phyloP scores from a whole-genome alignment of 2,888 invertebrate genomes.

The Lumbricus terrestris region DNA sequence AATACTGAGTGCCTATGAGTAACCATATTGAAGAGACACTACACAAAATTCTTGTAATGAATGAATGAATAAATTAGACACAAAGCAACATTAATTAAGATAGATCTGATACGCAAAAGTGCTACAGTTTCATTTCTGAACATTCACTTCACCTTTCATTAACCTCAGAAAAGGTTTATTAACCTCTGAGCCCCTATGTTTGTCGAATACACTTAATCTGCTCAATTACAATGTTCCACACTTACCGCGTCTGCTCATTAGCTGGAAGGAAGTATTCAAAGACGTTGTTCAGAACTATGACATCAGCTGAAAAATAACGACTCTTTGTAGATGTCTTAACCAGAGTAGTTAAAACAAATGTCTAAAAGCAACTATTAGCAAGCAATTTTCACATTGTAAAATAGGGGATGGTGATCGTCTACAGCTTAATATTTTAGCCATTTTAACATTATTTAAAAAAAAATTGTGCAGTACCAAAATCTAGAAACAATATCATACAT shows the following conservation, averaged over 20 bases:
- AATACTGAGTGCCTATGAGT: too few species aligned
- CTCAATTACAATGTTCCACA: neutral
- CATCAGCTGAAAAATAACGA: slow-evolving; percentile 61
- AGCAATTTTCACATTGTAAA: neutral
- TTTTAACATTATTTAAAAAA: too few species aligned
- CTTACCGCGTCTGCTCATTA: slow-evolving; percentile 64
- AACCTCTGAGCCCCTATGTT: neutral
- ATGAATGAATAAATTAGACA: too few species aligned
- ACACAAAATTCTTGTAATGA: too few species aligned
- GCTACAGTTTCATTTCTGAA: too few species aligned
- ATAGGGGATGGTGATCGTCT: neutral
- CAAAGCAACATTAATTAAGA: too few species aligned
- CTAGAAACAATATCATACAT: too few species aligned
- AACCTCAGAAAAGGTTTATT: neutral
- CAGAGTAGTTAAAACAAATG: neutral
- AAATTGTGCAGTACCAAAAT: too few species aligned
- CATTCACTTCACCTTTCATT: neutral
- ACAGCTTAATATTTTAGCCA: too few species aligned
- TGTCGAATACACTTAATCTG: neutral
- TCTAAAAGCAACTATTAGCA: neutral
- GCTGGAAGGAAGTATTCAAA: slow-evolving; percentile 70
- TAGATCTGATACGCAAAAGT: too few species aligned
- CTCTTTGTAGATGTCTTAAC: neutral
- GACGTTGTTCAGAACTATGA: slow-evolving; percentile 70
- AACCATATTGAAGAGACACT: too few species aligned